Conservation (phyloP, 2,888 invertebrate genomes). For the Druceiella hillmani region DNA sequence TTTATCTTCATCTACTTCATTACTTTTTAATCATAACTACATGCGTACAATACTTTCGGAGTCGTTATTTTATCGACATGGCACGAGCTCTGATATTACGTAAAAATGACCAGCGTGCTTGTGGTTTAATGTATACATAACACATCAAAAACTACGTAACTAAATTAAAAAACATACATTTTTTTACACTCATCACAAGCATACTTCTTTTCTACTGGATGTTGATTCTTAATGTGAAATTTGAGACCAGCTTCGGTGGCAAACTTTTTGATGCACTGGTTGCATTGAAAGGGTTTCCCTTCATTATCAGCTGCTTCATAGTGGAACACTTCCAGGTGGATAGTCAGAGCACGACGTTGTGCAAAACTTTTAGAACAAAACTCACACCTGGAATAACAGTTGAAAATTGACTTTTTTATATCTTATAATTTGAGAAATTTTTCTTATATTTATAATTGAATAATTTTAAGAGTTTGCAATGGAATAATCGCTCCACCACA, state of each 20-base stretch:
- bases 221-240: slow-evolving; percentile 43
- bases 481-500: too few relatives aligned
- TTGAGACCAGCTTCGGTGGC: slow-evolving; percentile 41
- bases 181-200: too few relatives aligned
- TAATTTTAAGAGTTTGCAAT: too few relatives aligned
- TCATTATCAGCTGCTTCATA: slow-evolving; percentile 3
- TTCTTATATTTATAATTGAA: slow-evolving; percentile 1
- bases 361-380: slow-evolving; percentile 49
- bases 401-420: slow-evolving; percentile 10
- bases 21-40: too few relatives aligned
- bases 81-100: too few relatives aligned
- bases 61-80: too few relatives aligned
- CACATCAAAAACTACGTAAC: too few relatives aligned
- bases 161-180: too few relatives aligned
- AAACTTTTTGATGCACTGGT: slow-evolving; percentile 39
- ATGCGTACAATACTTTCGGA: too few relatives aligned
- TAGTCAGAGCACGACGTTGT: slow-evolving; percentile 48
- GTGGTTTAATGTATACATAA: too few relatives aligned
- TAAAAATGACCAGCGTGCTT: too few relatives aligned
- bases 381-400: slow-evolving; percentile 39
- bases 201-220: slow-evolving; percentile 30
- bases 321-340: slow-evolving; percentile 49
- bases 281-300: slow-evolving; percentile 29
- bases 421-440: slow-evolving; percentile 2
- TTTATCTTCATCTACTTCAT: too few relatives aligned